phyloP scores from a whole-genome alignment of 2,113 vertebrate species.

The Actinemys pallida region DNA sequence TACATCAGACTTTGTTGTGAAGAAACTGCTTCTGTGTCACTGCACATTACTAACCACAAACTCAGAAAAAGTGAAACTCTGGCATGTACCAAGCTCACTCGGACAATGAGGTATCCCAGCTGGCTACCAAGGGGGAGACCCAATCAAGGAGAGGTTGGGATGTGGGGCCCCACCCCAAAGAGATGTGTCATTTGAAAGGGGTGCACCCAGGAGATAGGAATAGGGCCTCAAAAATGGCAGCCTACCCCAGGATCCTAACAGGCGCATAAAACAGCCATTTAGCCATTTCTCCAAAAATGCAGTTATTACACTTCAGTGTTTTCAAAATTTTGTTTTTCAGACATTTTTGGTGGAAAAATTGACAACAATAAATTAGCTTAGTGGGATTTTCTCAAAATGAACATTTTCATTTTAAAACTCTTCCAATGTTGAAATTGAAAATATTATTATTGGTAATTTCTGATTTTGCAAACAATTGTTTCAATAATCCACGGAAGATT shows the following conservation, averaged over 20 bases:
- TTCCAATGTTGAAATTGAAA: not conserved
- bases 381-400: not conserved
- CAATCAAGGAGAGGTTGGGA: too few relatives aligned
- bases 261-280: not conserved
- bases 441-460: not conserved
- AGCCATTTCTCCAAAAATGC: not conserved
- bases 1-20: not conserved
- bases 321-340: too few relatives aligned
- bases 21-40: not conserved
- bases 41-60: not conserved
- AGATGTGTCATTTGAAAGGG: too few relatives aligned
- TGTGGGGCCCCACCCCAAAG: too few relatives aligned
- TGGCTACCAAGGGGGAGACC: too few relatives aligned
- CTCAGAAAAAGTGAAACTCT: not conserved
- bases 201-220: too few relatives aligned
- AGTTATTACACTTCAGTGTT: not conserved
- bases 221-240: not conserved
- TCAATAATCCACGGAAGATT: not conserved
- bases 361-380: too few relatives aligned
- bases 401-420: constrained; percentile 22
- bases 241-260: not conserved
- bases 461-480: not conserved
- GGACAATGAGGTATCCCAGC: not conserved
- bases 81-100: not conserved
- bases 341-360: too few relatives aligned